Evolutionary conservation across 2,113 vertebrate species (phyloP).

Genomic region (Prionailurus viverrinus): DNA sequence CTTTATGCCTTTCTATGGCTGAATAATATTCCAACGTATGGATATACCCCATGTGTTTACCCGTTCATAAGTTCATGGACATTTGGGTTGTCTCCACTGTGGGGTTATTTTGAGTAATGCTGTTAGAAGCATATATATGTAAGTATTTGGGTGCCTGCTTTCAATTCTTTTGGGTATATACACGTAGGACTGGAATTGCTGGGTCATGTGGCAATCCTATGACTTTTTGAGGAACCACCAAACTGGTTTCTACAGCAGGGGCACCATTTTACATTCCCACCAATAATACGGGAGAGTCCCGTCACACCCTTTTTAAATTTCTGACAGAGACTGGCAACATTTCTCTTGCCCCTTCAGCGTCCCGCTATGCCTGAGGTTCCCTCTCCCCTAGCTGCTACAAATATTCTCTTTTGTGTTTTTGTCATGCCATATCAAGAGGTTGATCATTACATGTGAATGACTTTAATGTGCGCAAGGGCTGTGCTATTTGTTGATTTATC

Average conservation of each 20-base stretch:
- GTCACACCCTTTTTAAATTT: background rate
- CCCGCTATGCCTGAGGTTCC: background rate
- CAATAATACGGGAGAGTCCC: background rate
- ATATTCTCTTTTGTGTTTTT: background rate
- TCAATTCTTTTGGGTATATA: background rate
- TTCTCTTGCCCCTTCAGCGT: background rate
- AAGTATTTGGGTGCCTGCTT: background rate
- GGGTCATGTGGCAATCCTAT: background rate
- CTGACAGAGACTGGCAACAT: background rate
- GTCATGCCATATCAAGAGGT: background rate
- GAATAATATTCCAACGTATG: background rate
- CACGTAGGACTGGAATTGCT: background rate
- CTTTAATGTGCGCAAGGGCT: background rate
- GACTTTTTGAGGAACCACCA: background rate
- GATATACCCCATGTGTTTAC: background rate
- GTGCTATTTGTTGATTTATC: background rate
- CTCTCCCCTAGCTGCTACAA: background rate
- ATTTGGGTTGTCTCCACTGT: background rate
- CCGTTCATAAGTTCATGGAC: background rate
- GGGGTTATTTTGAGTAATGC: background rate
- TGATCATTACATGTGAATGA: background rate
- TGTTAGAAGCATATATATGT: background rate
- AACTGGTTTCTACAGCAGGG: background rate
- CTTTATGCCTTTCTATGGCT: background rate
- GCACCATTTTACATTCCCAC: background rate